Evolutionary conservation across 1,140 invertebrate genomes (phyloP), one percentile per base, ranked within the genome.

Genomic region (Dendroctonus valens): DNA sequence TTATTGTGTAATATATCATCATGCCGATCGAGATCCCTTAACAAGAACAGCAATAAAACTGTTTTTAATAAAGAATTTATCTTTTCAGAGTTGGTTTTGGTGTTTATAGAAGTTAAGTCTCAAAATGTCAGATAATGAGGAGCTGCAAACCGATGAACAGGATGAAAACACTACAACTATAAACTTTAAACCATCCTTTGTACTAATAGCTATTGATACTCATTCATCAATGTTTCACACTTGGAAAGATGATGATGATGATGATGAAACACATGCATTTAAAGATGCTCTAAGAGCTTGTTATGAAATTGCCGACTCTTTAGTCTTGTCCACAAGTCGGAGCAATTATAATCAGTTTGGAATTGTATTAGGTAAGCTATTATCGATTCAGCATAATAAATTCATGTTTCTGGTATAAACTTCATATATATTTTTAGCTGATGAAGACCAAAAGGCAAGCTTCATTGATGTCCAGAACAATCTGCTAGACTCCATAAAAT

Each of bases 401-500:
- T 0, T 14, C 8, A 5, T 52, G 37, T 14, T 52, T 14, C 6
- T n/a, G n/a, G 37, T 5, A 52, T 52, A 15, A 26, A 3, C 5
- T 5, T 14, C 37, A 52, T 52, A 15, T 26, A 52, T 15, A 15
- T 52, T 8, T 26, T 37, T 0, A 52, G 50, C 26, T 52, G 26
- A 52, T 52, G 50, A 52, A 52, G 50, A 52, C 37, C n/a, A 37
- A 9, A 52, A 52, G 37, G 50, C 50, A n/a, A 52, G 5, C 37
- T 37, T 52, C 9, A 37, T 14, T 6, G 26, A 52, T 0, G 50
- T 52, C 6, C 8, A 69, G 41, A 42, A 68, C 58, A 70, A 71
- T n/a, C 41, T 74, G 11, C 41, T 73, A n/a, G 62, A 73, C 50
- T 59, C 65, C 11, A 63, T 70, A 15, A 73, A 73, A 48, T 44